These are phyloP conservation scores for Patella depressa DNA, from an alignment of 2,888 invertebrate species.

Conservation along the genomic window DNA sequence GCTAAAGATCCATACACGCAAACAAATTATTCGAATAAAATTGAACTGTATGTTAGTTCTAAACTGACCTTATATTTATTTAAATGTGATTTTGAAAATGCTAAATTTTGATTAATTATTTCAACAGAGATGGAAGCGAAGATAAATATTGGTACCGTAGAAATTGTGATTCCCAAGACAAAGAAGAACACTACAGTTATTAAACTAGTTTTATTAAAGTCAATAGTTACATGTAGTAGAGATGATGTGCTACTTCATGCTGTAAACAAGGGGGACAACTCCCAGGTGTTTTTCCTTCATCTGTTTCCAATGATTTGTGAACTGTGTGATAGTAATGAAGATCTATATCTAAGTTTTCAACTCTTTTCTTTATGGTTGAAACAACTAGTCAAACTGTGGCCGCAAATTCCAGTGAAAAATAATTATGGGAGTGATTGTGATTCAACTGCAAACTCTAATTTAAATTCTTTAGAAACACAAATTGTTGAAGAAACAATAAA, in stretches of 20 bases:
- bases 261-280: conserved; percentile 12
- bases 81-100: not conserved
- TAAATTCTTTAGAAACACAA: no score
- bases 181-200: not conserved
- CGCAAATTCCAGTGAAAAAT: not conserved
- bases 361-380: conserved; percentile 37
- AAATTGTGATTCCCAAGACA: not conserved
- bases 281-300: conserved; percentile 14
- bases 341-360: conserved; percentile 36
- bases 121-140: no score
- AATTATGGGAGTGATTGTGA: no score
- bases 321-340: conserved; percentile 18
- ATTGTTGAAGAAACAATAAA: conserved; percentile 42
- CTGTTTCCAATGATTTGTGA: conserved; percentile 25
- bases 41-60: not conserved
- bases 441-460: no score
- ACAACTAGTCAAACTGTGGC: conserved; percentile 18
- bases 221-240: conserved; percentile 15
- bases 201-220: conserved; percentile 25
- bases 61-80: not conserved
- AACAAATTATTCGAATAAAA: no score
- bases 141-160: not conserved
- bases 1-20: no score
- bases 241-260: conserved; percentile 13
- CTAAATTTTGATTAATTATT: no score